Evolutionary conservation across 1,140 invertebrate genomes (phyloP), one percentile per base, ranked within the genome.

Genomic region (Mamestra configurata): DNA sequence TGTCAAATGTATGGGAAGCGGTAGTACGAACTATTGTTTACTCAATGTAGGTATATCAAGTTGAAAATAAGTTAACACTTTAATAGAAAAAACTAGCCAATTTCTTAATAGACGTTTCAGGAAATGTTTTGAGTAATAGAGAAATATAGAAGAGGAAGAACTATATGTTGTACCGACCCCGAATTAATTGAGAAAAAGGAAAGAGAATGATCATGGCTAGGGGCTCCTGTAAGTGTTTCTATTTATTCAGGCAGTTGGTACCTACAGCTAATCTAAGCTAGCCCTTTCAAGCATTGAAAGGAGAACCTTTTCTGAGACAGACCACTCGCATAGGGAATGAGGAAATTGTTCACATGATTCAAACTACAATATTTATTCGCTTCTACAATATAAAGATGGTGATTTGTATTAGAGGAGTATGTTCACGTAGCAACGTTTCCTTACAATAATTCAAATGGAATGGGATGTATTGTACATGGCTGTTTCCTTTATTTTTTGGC

Each of bases 361-460:
- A 64, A 37, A 64, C n/a, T 22, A 3, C 4, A 31, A 61, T 61
- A 61, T 37, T 61, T 37, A 61, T 61, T 61, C 57, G 31, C n/a
- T 66, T 66, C 61, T 40, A 51, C 24, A 70, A 70, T 49, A 40
- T 10, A 49, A 43, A 70, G 18, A 70, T 24, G 40, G 20, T 70
- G 27, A 61, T 61, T 70, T 46, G 66, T 70, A 70, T 70, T 49
- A 46, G 40, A 49, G 18, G 20, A 70, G 40, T 70, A 40, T 37
- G 71, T 24, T 55, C 51, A 73, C 46, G 70, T 73, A 73, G 18
- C 27, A 43, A 75, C 49, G 22, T 76, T 57, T 24, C 43, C 46
- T 49, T 24, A 77, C 20, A 24, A 59, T 59, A 75, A 75, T 75
- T 59, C 35, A 59, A 75, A 75, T 59, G 71, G 20, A 75, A 75